phyloP scores from a whole-genome alignment of 2,113 vertebrate species.

The Gopherus flavomarginatus region DNA sequence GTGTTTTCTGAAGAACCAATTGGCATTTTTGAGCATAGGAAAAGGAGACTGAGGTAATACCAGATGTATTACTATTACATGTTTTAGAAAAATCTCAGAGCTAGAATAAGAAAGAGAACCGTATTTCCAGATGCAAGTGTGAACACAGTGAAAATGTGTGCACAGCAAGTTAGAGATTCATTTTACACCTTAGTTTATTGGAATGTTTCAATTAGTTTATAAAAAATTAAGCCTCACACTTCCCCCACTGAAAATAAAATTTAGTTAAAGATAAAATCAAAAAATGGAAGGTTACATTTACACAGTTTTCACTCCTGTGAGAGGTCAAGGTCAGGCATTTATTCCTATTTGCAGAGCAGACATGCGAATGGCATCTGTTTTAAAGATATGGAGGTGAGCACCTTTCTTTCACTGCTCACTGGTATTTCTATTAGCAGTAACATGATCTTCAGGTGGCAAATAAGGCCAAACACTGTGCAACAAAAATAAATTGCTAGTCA shows the following conservation, averaged over 20 bases:
- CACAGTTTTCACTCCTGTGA: background rate
- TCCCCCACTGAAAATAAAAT: background rate
- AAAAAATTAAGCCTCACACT: accelerated
- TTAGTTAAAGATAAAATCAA: background rate
- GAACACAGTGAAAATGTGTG: background rate
- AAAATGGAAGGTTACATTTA: accelerated
- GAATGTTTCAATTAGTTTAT: background rate
- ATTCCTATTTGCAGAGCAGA: background rate
- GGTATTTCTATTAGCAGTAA: slow-evolving; percentile 38
- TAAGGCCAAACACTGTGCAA: background rate
- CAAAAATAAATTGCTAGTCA: slow-evolving; percentile 31
- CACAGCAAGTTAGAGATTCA: accelerated
- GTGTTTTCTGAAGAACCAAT: background rate
- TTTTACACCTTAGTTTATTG: background rate
- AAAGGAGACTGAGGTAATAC: slow-evolving; percentile 32
- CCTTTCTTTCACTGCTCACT: background rate
- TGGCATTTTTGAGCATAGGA: slow-evolving; percentile 12
- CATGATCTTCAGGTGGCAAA: slow-evolving; percentile 48
- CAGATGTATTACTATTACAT: slow-evolving; percentile 6
- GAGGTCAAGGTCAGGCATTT: background rate
- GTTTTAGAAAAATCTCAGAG: slow-evolving; percentile 8
- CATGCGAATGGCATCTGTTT: background rate
- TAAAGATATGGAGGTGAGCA: background rate
- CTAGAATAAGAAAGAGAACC: background rate
- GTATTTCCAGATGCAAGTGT: background rate